phyloP scores from a whole-genome alignment of 2,113 vertebrate genomes.

The Solenodon paradoxus region DNA sequence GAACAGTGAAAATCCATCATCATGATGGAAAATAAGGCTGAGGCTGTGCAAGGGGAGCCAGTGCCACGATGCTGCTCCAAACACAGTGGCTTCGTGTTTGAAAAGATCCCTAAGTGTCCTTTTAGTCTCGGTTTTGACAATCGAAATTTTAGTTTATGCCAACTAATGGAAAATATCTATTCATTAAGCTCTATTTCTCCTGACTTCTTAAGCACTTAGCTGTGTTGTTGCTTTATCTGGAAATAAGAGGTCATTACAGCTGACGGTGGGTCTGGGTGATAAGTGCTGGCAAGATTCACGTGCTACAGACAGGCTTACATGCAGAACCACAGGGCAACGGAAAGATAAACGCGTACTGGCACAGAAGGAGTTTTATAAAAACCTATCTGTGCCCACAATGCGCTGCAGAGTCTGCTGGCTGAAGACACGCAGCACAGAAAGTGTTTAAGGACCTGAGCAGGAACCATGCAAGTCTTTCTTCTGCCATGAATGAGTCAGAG shows the following conservation, averaged over 20 bases:
- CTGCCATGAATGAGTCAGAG: constrained; percentile 34
- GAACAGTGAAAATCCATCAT: neutral
- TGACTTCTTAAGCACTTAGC: neutral
- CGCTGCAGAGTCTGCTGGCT: neutral
- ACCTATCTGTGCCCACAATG: neutral
- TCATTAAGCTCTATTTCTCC: neutral
- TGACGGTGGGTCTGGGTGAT: neutral
- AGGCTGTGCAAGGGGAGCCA: neutral
- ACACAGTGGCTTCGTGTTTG: neutral
- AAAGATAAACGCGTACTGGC: neutral
- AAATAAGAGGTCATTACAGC: neutral
- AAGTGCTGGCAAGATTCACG: neutral
- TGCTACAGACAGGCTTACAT: neutral
- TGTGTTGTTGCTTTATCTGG: neutral
- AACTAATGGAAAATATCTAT: neutral
- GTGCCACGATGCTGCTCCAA: neutral
- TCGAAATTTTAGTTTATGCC: neutral
- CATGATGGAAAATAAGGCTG: neutral
- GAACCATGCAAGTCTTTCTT: constrained; percentile 54
- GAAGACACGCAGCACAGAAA: constrained; percentile 13
- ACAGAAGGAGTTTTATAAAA: neutral
- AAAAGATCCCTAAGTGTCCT: neutral
- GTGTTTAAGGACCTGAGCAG: neutral
- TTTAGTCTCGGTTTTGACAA: neutral
- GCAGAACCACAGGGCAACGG: neutral